A percentile compares a stretch with the other conserved stretches of the same genome.
These are phyloP conservation scores for Apantesis nais DNA, from an alignment of 2,888 invertebrate species.

Conservation along the genomic window DNA sequence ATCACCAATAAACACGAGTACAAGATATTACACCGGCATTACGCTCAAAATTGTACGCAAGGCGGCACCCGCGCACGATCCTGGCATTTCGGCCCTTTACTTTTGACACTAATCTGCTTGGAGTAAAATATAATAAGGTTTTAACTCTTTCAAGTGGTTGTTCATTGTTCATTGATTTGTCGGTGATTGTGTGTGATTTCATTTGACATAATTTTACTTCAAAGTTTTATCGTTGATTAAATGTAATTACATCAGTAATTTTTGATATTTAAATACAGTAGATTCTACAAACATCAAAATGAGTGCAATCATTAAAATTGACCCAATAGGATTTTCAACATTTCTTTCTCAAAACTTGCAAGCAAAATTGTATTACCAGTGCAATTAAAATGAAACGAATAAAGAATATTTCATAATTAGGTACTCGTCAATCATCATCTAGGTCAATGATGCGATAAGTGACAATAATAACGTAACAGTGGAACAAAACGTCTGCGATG, in stretches of 20 bases:
- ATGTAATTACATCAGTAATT: neutral
- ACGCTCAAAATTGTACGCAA: conserved; percentile 24
- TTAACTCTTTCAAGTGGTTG: conserved; percentile 11
- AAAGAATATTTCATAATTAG: conserved; percentile 14
- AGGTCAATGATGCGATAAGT: conserved; percentile 21
- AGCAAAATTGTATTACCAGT: conserved; percentile 1
- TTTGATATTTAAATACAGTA: neutral
- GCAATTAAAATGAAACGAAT: conserved; percentile 14
- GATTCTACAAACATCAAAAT: neutral
- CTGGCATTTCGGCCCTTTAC: conserved; percentile 56
- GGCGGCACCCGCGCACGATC: conserved; percentile 53
- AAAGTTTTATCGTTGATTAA: neutral
- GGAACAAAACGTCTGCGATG: conserved; percentile 25
- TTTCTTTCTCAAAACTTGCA: conserved; percentile 1
- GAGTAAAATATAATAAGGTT: conserved; percentile 15
- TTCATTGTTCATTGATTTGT: neutral
- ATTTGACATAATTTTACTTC: neutral
- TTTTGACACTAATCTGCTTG: conserved; percentile 33
- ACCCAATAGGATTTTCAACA: conserved; percentile 2
- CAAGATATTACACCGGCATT: conserved; percentile 17
- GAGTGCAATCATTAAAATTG: neutral
- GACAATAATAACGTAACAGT: conserved; percentile 27
- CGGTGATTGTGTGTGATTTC: neutral
- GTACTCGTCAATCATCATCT: conserved; percentile 17
- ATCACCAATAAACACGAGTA: conserved; percentile 13